A percentile compares a stretch with the other conserved stretches of the same genome.
phyloP scores from a whole-genome alignment of 2,113 vertebrate species.

The Psittacula cyanocephala region DNA sequence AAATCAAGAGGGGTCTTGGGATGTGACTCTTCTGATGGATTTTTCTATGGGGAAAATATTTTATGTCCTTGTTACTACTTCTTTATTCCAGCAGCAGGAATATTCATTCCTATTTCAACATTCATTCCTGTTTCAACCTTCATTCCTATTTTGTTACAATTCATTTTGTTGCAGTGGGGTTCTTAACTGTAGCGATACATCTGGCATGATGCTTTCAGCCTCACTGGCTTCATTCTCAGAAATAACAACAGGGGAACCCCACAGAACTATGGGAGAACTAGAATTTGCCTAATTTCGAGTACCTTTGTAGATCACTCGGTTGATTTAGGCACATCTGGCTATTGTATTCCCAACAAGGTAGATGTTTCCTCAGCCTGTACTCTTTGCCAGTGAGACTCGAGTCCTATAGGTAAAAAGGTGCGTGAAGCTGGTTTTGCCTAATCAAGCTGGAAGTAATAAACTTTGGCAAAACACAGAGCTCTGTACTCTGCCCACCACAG shows the following conservation, averaged over 20 bases:
- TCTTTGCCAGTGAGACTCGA: background rate
- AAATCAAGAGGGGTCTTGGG: background rate
- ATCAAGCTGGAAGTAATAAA: background rate
- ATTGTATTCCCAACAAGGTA: background rate
- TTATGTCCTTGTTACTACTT: fast-evolving
- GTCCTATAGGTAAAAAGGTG: background rate
- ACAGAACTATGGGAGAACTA: background rate
- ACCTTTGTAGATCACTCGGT: fast-evolving
- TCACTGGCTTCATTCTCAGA: background rate
- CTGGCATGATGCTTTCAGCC: background rate
- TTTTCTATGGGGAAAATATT: background rate
- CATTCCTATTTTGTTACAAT: fast-evolving
- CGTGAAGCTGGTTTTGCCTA: background rate
- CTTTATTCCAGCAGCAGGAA: background rate
- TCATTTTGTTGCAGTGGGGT: background rate
- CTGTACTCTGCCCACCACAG: background rate
- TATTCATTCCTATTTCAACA: background rate
- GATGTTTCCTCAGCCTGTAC: background rate
- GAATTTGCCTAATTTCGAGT: background rate
- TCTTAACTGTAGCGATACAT: background rate
- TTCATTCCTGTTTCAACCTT: background rate
- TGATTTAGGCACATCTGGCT: background rate
- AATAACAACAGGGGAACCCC: background rate
- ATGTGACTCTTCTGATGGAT: background rate
- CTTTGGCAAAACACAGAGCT: background rate